Base-by-base conservation (phyloP, 2,113 vertebrate genomes). In the Glaucidium brasilianum region DNA sequence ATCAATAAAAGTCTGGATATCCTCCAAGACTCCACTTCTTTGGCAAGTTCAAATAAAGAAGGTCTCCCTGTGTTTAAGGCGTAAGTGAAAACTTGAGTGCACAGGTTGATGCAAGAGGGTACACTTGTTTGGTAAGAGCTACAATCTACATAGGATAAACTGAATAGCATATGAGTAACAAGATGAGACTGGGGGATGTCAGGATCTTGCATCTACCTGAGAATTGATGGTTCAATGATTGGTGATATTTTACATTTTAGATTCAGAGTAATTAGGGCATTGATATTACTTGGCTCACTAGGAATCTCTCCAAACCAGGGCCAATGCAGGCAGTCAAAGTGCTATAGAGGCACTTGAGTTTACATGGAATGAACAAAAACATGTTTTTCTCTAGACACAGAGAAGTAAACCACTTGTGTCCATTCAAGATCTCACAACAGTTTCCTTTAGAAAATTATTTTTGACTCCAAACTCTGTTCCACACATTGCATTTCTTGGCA, bases 1-100 rank as follows among this genome's bases (percentile, higher is more conserved):
- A 76, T 95, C 84, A 87, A 73, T 96, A 93, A 85, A 82, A 81
- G 32, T 9, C 32, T 96, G 95, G 93, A 87, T 88, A 79, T 45
- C 23, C 34, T 90, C 93, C 94, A 96, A 68, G 29, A 84, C 52
- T 80, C 67, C 64, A 68, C 39, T 85, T 91, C 67, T 74, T 79
- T 63, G 66, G 26, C 1, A 5, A 76, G 27, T 58, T 83, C 62
- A 96, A 86, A 91, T 58, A 96, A 81, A 92, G 52, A 45, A 75
- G 17, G 9, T 90, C 17, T 77, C 59, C 45, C 27, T 13, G 19
- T 34, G n/a, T 80, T 90, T 63, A 67, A 84, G 11, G 37, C 39
- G 55, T 19, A 81, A 88, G 81, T 39, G 67, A 85, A 95, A 92
- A 41, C 37, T 8, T 62, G 50, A 78, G 66, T 26, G 45, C 69